Evolutionary conservation across 2,888 invertebrate genomes (phyloP).

Genomic region (Drosophila villosipedis): DNA sequence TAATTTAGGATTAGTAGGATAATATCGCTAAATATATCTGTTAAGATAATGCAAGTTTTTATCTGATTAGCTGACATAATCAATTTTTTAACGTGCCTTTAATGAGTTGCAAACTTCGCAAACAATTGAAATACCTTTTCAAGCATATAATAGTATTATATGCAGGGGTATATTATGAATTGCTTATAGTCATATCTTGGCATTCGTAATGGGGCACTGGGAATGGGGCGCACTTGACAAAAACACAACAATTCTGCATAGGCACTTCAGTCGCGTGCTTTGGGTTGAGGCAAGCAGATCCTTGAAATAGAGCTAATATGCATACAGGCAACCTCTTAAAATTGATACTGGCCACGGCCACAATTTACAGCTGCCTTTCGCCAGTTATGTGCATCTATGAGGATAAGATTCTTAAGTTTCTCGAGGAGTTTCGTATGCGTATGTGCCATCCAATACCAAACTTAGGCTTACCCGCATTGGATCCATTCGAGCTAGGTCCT

Average conservation of each 20-base stretch:
- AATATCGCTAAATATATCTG: neutral
- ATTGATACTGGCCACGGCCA: constrained; percentile 31
- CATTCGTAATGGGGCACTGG: constrained; percentile 19
- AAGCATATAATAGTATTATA: neutral
- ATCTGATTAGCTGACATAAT: neutral
- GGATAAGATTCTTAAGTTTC: constrained; percentile 58
- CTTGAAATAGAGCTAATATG: constrained; percentile 32
- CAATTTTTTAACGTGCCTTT: neutral
- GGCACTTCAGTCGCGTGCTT: constrained; percentile 41
- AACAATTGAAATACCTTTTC: neutral
- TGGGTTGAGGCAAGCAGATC: constrained; percentile 31
- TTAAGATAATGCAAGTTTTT: neutral
- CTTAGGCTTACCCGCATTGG: constrained; percentile 78
- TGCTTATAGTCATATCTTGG: constrained; percentile 54
- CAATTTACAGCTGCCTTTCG: constrained; percentile 43
- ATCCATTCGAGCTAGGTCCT: constrained; percentile 72
- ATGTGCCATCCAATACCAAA: constrained; percentile 83
- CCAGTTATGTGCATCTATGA: constrained; percentile 58
- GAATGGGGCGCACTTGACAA: constrained; percentile 51
- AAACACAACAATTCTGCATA: constrained; percentile 36
- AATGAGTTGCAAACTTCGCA: neutral
- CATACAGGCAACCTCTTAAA: constrained; percentile 16
- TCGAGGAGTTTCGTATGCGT: constrained; percentile 77
- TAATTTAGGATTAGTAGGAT: neutral
- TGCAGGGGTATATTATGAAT: constrained; percentile 7